Evolutionary conservation across 2,113 vertebrate species (phyloP), one percentile per base, ranked within the genome.

Genomic region (Sinocyclocheilus anshuiensis): DNA sequence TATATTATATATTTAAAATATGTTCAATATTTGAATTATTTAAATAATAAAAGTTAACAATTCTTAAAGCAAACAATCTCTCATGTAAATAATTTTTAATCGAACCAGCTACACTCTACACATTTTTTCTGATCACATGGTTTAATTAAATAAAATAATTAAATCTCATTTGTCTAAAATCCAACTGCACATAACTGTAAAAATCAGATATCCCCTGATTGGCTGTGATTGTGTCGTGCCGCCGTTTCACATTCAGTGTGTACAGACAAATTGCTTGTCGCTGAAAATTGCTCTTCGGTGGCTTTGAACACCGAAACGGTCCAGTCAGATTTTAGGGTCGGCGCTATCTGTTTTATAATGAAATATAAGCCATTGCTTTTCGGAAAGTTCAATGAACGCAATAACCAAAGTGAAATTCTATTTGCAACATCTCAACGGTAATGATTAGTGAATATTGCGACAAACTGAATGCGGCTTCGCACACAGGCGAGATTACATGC

Each of bases 381-480:
- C 16, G 48, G 15, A 75, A 81, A 76, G 84, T 75, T 24, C 81
- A 26, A 42, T 69, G 65, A 57, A 59, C 42, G 39, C 59, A 48
- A 57, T 33, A 36, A 63, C 42, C 72, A 57, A 77, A 48, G 83
- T 80, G 45, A 84, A 81, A 77, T 63, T 83, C 53, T 67, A 48
- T 84, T 74, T 53, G 48, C 26, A 81, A 67, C 77, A 45, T 87
- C 82, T 50, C 22, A 10, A 20, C 45, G 6, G 42, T 65, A 61
- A 81, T 77, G 77, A 61, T 39, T 42, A 82, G 59, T 87, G 67
- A 69, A 55, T 88, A 45, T 75, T 57, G 59, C 39, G 8, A 59
- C 53, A 29, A 33, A 55, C 67, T 69, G 29, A 39, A 72, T 61
- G 36, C 42, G 2, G 12, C 24, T 9, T 9, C 39, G 13, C 78